These are phyloP conservation scores for Bursaphelenchus mucronatus DNA, from an alignment of 1,140 invertebrate genomes.

Conservation along the genomic window DNA sequence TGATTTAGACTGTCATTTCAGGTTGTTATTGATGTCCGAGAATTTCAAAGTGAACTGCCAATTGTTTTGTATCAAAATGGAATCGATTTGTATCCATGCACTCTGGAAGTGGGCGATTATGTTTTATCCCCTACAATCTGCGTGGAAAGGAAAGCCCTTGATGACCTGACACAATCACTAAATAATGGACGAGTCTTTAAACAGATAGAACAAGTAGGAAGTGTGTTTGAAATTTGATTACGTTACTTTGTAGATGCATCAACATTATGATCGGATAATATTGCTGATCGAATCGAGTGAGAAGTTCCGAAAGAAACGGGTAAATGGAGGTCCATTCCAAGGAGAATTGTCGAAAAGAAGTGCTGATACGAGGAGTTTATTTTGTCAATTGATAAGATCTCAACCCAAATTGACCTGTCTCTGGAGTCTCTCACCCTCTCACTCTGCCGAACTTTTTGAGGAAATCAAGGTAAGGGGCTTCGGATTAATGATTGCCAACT, in stretches of 20 bases:
- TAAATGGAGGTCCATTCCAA: slow-evolving; percentile 52
- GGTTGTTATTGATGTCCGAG: slow-evolving; percentile 79
- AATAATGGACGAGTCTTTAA: slow-evolving; percentile 89
- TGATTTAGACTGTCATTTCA: slow-evolving; percentile 29
- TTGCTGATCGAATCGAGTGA: slow-evolving; percentile 55
- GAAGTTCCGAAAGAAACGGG: slow-evolving; percentile 49
- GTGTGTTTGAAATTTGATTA: slow-evolving; percentile 23
- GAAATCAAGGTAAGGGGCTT: slow-evolving; percentile 48
- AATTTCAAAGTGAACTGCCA: slow-evolving; percentile 93
- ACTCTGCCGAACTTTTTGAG: slow-evolving; percentile 56
- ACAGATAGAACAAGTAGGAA: slow-evolving; percentile 70
- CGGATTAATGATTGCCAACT: neutral
- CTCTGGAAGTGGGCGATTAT: slow-evolving; percentile 90
- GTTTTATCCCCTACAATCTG: slow-evolving; percentile 92
- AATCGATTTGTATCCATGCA: slow-evolving; percentile 85
- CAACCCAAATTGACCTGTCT: slow-evolving; percentile 43
- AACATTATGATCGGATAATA: slow-evolving; percentile 48
- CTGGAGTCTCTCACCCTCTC: slow-evolving; percentile 48
- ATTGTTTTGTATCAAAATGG: slow-evolving; percentile 84
- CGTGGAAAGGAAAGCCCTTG: slow-evolving; percentile 92
- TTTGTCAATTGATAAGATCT: slow-evolving; percentile 45
- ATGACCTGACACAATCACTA: slow-evolving; percentile 90
- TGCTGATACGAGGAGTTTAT: slow-evolving; percentile 51
- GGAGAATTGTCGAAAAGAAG: slow-evolving; percentile 50
- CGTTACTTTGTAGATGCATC: slow-evolving; percentile 47